phyloP scores from a whole-genome alignment of 1,140 invertebrate genomes.

The Whitmania pigra region DNA sequence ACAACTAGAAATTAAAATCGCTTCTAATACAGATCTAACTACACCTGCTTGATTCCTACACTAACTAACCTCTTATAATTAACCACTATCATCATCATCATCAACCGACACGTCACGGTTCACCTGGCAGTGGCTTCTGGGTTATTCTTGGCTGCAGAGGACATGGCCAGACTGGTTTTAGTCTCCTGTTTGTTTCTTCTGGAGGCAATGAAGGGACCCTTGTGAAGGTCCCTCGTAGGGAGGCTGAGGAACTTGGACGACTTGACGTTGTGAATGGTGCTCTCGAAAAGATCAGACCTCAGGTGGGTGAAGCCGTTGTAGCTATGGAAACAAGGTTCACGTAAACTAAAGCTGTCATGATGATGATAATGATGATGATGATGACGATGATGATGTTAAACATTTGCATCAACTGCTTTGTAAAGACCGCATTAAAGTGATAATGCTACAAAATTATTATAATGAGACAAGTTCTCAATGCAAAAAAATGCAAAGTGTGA shows the following conservation, averaged over 20 bases:
- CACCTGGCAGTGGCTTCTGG: background rate
- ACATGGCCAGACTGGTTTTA: background rate
- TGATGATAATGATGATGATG: too few relatives aligned
- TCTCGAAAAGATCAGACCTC: background rate
- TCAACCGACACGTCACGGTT: background rate
- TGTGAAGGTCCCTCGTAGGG: background rate
- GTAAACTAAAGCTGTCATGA: background rate
- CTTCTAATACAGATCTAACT: too few relatives aligned
- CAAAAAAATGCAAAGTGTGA: too few relatives aligned
- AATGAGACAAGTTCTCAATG: too few relatives aligned
- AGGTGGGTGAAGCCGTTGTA: slow-evolving; percentile 8
- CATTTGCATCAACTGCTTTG: too few relatives aligned
- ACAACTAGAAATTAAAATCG: too few relatives aligned
- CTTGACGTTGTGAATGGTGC: background rate
- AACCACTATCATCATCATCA: too few relatives aligned
- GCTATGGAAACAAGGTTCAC: background rate
- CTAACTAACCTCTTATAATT: too few relatives aligned
- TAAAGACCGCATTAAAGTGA: too few relatives aligned
- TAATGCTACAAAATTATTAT: too few relatives aligned
- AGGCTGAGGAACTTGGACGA: background rate
- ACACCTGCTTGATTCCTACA: too few relatives aligned
- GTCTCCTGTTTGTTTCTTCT: background rate
- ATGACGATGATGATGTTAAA: too few relatives aligned
- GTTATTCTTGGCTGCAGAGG: background rate
- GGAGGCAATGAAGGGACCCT: background rate